Base-by-base conservation (phyloP, 1,140 invertebrate genomes). In the Meloidogyne floridensis region DNA sequence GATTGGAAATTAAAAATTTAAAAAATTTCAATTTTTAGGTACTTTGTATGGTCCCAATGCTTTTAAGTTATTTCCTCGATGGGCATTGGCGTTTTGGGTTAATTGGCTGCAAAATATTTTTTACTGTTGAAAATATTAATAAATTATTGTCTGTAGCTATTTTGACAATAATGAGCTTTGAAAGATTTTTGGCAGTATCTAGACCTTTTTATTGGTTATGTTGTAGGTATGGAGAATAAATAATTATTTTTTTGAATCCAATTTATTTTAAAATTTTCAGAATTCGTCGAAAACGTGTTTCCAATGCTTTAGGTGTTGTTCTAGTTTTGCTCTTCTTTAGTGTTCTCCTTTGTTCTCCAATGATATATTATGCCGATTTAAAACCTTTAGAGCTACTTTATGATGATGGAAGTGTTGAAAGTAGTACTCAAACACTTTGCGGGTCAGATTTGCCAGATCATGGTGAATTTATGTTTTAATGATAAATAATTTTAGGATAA, bases 111-210 rank as follows among this genome's bases (percentile, higher is more conserved):
- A 87, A 87, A 65, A 20, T 87, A 59, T 87, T 87, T 59, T 87
- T 88, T 71, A 78, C 87, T 6, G 85, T 87, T 11, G 86, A 87
- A 81, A 88, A 87, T 77, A 80, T 86, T 47, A 87, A 87, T 73
- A 87, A 87, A 75, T 20, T 87, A n/a, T 59, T 87, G 20, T 87
- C 86, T 13, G 85, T 87, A 2, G 84, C 85, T 13, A 87, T 87
- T 75, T 79, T 87, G 18, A 80, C 86, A 3, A 75, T 87, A 6
- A 86, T 87, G 85, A 85, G 80, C 75, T 86, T 87, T 82, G 86
- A 87, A 81, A 71, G 86, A 51, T 88, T 84, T 77, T 59, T 87
- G n/a, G 87, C 81, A 2, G 79, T 87, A 15, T 88, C 85, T 78
- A 54, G 81, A 20, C 86, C 86, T 11, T 87, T 88, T 79, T 32